A percentile compares a stretch with the other conserved stretches of the same genome.
Conservation (phyloP, 2,113 vertebrate genomes). For the Rhizomys pruinosus region DNA sequence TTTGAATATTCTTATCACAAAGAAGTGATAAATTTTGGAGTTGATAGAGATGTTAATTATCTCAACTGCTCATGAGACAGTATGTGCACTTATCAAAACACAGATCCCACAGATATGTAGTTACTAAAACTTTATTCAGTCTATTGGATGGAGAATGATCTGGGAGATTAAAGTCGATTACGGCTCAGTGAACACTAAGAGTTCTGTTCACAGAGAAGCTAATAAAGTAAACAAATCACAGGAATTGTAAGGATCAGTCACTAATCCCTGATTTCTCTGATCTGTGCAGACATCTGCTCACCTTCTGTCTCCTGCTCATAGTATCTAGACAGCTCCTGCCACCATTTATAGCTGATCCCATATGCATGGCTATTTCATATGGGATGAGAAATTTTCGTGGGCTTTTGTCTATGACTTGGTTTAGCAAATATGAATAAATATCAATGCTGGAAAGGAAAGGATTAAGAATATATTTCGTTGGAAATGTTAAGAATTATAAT, state of each 20-base stretch:
- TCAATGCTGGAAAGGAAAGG: neutral
- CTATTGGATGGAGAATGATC: neutral
- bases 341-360: neutral
- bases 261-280: neutral
- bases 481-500: neutral
- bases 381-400: neutral
- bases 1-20: neutral
- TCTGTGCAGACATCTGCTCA: neutral
- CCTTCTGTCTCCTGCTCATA: rapidly evolving
- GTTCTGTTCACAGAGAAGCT: neutral
- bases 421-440: slow-evolving; percentile 3
- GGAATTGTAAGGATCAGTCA: neutral
- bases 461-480: neutral
- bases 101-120: neutral
- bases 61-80: neutral
- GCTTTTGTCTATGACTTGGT: neutral
- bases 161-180: slow-evolving; percentile 3
- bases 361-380: too few relatives aligned
- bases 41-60: neutral
- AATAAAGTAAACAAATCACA: neutral
- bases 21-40: neutral
- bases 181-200: neutral
- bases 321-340: neutral
- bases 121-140: neutral
- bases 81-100: neutral